phyloP scores from a whole-genome alignment of 2,888 invertebrate species.

The Pollenia angustigena region DNA sequence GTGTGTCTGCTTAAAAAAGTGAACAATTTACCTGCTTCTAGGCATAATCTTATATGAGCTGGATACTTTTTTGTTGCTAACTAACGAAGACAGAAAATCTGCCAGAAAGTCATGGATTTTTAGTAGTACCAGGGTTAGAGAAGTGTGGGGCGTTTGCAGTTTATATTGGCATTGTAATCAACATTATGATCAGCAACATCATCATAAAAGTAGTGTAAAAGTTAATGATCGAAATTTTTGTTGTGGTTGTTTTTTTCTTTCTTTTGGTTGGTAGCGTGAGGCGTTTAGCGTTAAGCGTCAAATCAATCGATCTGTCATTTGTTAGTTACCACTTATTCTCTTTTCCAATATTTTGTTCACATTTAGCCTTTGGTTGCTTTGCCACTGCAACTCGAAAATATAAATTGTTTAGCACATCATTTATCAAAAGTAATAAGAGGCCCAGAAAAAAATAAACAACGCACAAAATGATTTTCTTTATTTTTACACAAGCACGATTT shows the following conservation, averaged over 20 bases:
- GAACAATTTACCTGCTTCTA: conserved; percentile 41
- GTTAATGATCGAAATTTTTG: conserved; percentile 66
- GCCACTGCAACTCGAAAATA: conserved; percentile 80
- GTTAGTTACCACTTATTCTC: conserved; percentile 73
- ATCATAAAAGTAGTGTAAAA: conserved; percentile 62
- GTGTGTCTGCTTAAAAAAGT: neutral
- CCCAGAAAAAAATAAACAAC: conserved; percentile 15
- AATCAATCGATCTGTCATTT: conserved; percentile 83
- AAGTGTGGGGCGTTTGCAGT: conserved; percentile 23
- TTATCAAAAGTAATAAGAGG: conserved; percentile 77
- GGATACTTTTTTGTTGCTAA: neutral
- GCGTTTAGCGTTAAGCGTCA: conserved; percentile 82
- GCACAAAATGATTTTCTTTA: conserved; percentile 9
- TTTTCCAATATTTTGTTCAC: conserved; percentile 47
- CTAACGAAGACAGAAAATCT: conserved; percentile 24
- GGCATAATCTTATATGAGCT: conserved; percentile 34
- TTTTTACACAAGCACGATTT: neutral
- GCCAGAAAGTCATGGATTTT: neutral
- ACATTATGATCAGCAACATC: conserved; percentile 59
- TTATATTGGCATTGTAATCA: conserved; percentile 61
- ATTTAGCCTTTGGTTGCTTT: conserved; percentile 76
- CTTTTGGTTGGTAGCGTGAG: conserved; percentile 72
- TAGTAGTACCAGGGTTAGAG: neutral
- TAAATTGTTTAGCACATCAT: conserved; percentile 82
- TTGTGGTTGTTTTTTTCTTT: conserved; percentile 54